Conservation (phyloP, 2,888 invertebrate species). For the Strigamia crassipes region DNA sequence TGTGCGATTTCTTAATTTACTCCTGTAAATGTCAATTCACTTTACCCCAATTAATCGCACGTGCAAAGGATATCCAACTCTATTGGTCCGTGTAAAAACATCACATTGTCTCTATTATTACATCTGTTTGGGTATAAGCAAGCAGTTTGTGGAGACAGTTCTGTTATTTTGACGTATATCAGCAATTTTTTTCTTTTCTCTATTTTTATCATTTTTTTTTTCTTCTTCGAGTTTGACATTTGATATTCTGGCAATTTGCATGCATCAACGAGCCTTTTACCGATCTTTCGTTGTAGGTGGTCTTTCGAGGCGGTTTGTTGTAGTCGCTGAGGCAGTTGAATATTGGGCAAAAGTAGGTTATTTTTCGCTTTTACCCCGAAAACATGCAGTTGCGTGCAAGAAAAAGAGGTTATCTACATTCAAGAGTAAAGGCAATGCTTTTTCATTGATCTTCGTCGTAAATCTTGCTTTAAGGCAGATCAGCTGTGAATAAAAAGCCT, state of each 20-base stretch:
- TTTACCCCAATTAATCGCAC: too few species aligned
- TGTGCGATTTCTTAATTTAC: too few species aligned
- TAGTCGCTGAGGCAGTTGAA: background rate
- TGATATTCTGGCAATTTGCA: background rate
- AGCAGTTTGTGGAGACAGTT: too few species aligned
- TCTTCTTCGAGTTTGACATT: background rate
- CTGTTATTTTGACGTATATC: too few species aligned
- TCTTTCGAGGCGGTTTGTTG: background rate
- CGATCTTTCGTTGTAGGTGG: background rate
- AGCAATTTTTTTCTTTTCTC: too few species aligned
- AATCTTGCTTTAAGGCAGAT: slow-evolving; percentile 17
- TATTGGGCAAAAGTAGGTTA: background rate
- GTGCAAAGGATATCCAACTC: too few species aligned
- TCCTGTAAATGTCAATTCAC: too few species aligned
- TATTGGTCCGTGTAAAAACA: too few species aligned
- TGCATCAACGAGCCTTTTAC: background rate
- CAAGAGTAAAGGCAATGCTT: slow-evolving; percentile 11
- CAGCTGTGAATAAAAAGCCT: slow-evolving; percentile 8
- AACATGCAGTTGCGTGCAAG: background rate
- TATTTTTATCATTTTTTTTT: background rate
- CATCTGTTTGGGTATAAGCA: too few species aligned
- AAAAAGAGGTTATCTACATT: slow-evolving; percentile 12
- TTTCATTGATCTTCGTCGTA: background rate
- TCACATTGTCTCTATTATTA: too few species aligned
- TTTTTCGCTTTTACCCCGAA: background rate